These are phyloP conservation scores for Lutraria lutraria DNA, from an alignment of 2,888 invertebrate genomes.

Conservation along the genomic window DNA sequence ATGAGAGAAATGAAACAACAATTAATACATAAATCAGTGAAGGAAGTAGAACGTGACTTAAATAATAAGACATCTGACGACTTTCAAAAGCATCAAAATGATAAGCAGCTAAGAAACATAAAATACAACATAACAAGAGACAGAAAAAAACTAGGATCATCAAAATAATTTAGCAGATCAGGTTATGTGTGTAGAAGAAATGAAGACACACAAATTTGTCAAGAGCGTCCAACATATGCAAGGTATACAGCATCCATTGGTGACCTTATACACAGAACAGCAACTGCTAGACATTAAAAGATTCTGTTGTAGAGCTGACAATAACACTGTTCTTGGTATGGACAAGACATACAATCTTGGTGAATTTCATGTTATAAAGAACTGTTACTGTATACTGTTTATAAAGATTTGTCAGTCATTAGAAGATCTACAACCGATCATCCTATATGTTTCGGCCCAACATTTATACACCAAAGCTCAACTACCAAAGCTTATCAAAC, in stretches of 20 bases:
- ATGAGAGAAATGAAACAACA: neutral
- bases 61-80: slow-evolving; percentile 20
- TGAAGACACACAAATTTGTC: too few species aligned
- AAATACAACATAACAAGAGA: neutral
- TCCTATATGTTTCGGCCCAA: slow-evolving; percentile 11
- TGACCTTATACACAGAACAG: neutral
- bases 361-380: neutral
- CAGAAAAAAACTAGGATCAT: neutral
- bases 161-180: neutral
- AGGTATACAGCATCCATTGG: neutral
- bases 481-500: neutral
- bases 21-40: slow-evolving; percentile 1
- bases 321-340: neutral
- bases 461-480: slow-evolving; percentile 16
- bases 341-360: neutral
- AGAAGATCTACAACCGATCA: neutral
- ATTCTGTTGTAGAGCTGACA: neutral
- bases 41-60: slow-evolving; percentile 23
- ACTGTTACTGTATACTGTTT: too few species aligned
- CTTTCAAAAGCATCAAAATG: slow-evolving; percentile 35
- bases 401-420: neutral
- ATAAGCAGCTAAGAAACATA: neutral
- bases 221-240: slow-evolving; percentile 6
- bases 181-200: neutral
- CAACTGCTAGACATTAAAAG: neutral